Evolutionary conservation across 2,888 invertebrate genomes (phyloP), one percentile per base, ranked within the genome.

Genomic region (Ypsolopha sequella): DNA sequence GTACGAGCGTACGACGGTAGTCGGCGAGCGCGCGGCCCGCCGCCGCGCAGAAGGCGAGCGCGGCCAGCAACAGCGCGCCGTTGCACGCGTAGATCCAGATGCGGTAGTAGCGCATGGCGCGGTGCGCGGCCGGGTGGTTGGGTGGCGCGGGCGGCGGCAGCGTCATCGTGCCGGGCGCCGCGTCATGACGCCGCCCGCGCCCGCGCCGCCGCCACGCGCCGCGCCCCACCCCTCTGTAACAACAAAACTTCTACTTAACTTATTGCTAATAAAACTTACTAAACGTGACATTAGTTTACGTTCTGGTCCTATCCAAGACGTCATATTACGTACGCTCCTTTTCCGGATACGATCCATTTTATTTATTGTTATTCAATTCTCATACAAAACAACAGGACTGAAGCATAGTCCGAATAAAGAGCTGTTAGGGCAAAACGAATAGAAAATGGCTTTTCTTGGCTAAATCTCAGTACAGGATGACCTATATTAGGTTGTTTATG

Each of bases 21-120:
- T 93, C 93, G 54, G 91, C 88, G 53, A 93, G 88, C 48, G 91
- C 91, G 67, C 90, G 89, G 51, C 91, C 91, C 60, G 93, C 93
- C 61, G 93, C 92, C 60, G 92, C 91, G 68, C 92, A 90, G 76
- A 95, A 94, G 55, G 93, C 93, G 61, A 95, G 85, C 71, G 94
- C 93, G 73, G 93, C 93, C 66, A 94, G 91, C 80, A 95, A 88
- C 79, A 95, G 89, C 68, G 94, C 95, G 82, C 93, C 92, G 89
- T 95, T 95, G 91, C 95, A 95, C 78, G 94, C 93, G 90, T 95
- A 95, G 78, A 95, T 95, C 95, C 95, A 95, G 80, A 95, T 91
- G 87, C 95, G 92, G 87, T 94, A 94, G 88, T 94, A 94, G 89
- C 93, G 88, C 81, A 90, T 89, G 76, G 89, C 89, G 87, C 88